Conservation (phyloP, 1,140 invertebrate species). For the Paraescarpia echinospica region DNA sequence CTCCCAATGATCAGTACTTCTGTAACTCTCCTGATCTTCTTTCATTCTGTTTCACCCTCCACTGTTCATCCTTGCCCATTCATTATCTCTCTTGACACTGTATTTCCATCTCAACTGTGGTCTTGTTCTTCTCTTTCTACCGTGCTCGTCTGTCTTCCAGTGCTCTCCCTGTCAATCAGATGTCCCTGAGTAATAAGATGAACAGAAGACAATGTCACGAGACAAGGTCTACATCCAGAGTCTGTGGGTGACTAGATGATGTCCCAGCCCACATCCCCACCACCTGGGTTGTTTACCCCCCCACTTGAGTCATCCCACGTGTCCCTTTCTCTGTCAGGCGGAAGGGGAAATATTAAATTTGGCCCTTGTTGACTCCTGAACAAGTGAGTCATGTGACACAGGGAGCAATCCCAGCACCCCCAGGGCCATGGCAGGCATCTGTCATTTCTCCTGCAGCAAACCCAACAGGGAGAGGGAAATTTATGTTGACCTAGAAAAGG, state of each 20-base stretch:
- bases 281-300: neutral
- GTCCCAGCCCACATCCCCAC: neutral
- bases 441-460: neutral
- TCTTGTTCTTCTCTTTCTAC: too few species aligned
- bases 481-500: neutral
- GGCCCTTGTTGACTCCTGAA: neutral
- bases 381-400: neutral
- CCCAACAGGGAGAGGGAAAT: neutral
- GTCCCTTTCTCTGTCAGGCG: neutral
- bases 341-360: neutral
- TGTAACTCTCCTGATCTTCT: too few species aligned
- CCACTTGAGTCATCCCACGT: neutral
- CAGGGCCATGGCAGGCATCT: neutral
- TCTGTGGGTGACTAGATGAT: neutral
- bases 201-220: neutral
- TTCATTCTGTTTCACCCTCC: too few species aligned
- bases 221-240: neutral
- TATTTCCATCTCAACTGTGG: too few species aligned
- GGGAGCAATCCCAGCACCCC: neutral
- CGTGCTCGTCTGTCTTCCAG: neutral
- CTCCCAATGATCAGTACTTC: too few species aligned
- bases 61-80: too few species aligned
- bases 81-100: too few species aligned
- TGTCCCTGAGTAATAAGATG: neutral
- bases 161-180: neutral